Evolutionary conservation across 2,888 invertebrate species (phyloP).

Genomic region (Xestoiulus laeticollis): DNA sequence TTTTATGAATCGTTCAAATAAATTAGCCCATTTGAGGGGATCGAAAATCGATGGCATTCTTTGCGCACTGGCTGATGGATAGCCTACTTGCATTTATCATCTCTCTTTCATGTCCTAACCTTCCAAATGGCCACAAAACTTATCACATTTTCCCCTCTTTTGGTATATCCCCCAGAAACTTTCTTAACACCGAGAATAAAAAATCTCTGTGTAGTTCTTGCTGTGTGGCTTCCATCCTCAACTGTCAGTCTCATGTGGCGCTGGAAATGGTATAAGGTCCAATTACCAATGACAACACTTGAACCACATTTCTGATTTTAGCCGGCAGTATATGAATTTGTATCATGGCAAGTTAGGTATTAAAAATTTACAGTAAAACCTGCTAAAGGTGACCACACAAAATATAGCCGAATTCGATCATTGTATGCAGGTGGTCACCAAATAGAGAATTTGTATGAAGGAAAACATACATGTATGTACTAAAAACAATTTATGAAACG

Average conservation of each 20-base stretch:
- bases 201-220: background rate
- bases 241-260: background rate
- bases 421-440: no score
- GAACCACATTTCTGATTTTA: no score
- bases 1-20: slow-evolving; percentile 7
- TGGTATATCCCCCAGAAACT: background rate
- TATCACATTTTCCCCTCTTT: background rate
- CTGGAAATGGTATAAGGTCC: background rate
- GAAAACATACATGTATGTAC: no score
- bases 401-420: no score
- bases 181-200: background rate
- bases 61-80: background rate
- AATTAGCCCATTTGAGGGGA: background rate
- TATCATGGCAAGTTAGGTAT: no score
- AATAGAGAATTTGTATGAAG: no score
- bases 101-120: background rate
- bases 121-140: background rate
- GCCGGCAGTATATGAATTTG: no score
- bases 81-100: slow-evolving; percentile 4
- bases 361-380: no score
- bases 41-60: slow-evolving; percentile 27
- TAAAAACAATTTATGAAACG: no score
- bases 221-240: background rate
- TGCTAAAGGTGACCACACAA: no score
- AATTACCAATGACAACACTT: no score